Evolutionary conservation across 2,113 vertebrate genomes (phyloP).

Genomic region (Phrynosoma blainvillii): DNA sequence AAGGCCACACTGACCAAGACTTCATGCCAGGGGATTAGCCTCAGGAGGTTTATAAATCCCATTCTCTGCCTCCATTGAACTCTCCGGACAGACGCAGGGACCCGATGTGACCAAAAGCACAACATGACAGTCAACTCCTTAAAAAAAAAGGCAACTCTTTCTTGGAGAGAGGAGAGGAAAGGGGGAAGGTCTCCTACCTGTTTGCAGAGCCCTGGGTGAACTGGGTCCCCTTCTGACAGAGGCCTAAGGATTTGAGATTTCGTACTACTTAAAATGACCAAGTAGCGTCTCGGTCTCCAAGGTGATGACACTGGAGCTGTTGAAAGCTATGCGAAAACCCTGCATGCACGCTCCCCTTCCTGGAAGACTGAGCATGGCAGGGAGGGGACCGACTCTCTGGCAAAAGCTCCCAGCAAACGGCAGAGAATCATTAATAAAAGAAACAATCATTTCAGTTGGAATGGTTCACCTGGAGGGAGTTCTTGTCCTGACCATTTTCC

Average conservation of each 20-base stretch:
- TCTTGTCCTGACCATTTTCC: neutral
- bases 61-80: neutral
- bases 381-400: conserved; percentile 34
- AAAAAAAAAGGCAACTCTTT: neutral
- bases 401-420: neutral
- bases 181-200: conserved; percentile 39
- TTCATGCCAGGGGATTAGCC: fast-evolving
- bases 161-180: neutral
- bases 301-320: conserved; percentile 80
- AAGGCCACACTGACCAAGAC: fast-evolving
- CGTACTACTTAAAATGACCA: conserved; percentile 53
- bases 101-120: too few relatives aligned
- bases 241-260: conserved; percentile 63
- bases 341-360: conserved; percentile 54
- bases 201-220: conserved; percentile 18
- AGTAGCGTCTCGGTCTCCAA: conserved; percentile 83
- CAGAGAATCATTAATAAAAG: too few relatives aligned
- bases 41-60: neutral
- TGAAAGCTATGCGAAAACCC: conserved; percentile 65
- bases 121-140: too few relatives aligned
- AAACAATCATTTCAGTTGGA: neutral
- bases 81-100: too few relatives aligned
- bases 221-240: conserved; percentile 45
- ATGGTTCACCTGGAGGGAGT: neutral
- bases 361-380: conserved; percentile 60